Evolutionary conservation across 1,140 invertebrate genomes (phyloP).

Genomic region (Drosophila littoralis): DNA sequence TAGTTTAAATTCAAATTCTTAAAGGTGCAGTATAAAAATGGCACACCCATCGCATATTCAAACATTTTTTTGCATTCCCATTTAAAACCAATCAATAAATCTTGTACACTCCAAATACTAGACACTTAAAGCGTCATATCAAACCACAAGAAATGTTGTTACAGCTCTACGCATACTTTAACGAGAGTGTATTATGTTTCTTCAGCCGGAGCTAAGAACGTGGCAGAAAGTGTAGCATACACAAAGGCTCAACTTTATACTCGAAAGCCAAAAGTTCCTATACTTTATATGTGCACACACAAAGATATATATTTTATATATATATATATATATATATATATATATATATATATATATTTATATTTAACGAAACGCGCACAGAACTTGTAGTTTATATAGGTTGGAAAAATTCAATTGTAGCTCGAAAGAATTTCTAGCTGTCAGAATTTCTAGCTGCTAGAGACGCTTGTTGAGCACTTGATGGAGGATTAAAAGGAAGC

Average conservation of each 20-base stretch:
- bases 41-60: no score
- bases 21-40: no score
- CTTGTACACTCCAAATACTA: background rate
- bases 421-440: slow-evolving; percentile 5
- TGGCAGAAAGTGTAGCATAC: slow-evolving; percentile 23
- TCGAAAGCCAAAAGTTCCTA: slow-evolving; percentile 17
- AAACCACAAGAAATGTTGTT: slow-evolving; percentile 10
- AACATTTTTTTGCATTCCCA: no score
- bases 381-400: slow-evolving; percentile 10
- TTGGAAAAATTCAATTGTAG: background rate
- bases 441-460: no score
- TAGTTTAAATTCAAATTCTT: no score
- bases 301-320: background rate
- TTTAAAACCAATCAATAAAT: background rate
- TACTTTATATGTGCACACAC: background rate
- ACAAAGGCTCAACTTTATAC: slow-evolving; percentile 37
- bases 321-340: no score
- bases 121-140: background rate
- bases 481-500: slow-evolving; percentile 7
- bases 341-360: no score
- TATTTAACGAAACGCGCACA: no score
- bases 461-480: slow-evolving; percentile 1
- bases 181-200: slow-evolving; percentile 16
- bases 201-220: background rate
- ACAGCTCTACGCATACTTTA: slow-evolving; percentile 1